Percentiles rank a stretch among this genome's conserved stretches.
phyloP scores from a whole-genome alignment of 2,888 invertebrate species.

The Amiota minor region DNA sequence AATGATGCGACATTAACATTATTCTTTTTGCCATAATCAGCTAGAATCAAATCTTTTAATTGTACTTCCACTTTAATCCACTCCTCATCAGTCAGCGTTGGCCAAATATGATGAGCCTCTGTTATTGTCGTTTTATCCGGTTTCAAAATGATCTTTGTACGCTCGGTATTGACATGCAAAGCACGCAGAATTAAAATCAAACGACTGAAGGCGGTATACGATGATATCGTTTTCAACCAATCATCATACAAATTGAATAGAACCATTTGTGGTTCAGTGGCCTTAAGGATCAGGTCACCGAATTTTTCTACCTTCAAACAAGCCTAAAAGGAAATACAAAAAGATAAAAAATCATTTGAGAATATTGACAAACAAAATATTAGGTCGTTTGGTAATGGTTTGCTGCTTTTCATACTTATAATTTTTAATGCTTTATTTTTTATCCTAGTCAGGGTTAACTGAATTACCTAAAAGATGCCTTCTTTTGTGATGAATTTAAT shows the following conservation, averaged over 20 bases:
- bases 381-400: too few species aligned
- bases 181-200: constrained; percentile 96
- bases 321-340: constrained; percentile 81
- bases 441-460: too few species aligned
- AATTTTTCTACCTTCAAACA: constrained; percentile 99
- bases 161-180: constrained; percentile 98
- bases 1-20: constrained; percentile 99
- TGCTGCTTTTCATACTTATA: too few species aligned
- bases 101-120: constrained; percentile 99
- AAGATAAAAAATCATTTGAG: neutral
- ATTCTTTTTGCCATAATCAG: constrained; percentile 99
- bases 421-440: too few species aligned
- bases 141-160: constrained; percentile 98
- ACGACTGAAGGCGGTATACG: constrained; percentile 98
- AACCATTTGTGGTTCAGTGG: constrained; percentile 99
- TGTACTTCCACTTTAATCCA: constrained; percentile 99
- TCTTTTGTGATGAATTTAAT: too few species aligned
- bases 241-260: constrained; percentile 99
- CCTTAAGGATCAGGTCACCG: constrained; percentile 98
- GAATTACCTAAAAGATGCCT: too few species aligned
- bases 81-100: constrained; percentile 96
- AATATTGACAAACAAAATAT: too few species aligned
- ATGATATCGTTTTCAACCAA: constrained; percentile 99
- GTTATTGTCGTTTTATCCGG: constrained; percentile 99
- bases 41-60: constrained; percentile 97